Base-by-base conservation (phyloP, 2,113 vertebrate genomes). In the Pampusana beccarii region DNA sequence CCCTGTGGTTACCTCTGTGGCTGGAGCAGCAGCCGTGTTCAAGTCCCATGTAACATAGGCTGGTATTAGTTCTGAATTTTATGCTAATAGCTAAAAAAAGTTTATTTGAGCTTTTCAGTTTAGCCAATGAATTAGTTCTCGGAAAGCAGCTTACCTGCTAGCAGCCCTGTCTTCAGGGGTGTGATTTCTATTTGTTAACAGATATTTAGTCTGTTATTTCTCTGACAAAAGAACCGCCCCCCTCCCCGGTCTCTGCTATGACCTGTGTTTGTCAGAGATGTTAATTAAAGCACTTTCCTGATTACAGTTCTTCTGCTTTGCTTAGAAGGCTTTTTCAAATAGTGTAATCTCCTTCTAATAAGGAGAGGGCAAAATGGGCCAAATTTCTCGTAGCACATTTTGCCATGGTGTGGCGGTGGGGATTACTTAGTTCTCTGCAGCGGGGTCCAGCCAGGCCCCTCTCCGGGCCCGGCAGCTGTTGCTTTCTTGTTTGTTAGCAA, bases 391-490 rank as follows among this genome's bases (percentile, higher is more conserved):
- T 29, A 38, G 46, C 31, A 14, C 2, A 0, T 69, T 78, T 86
- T 79, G 48, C 74, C 36, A 4, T 20, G 24, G n/a, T 20, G 34
- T 18, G 44, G 44, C 19, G n/a, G 38, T 34, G 38, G 7, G 21
- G 34, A 42, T 67, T 86, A 56, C 65, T 73, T 33, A 57, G 31
- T 64, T 51, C 29, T 50, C 14, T 74, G 54, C 88, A 85, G 85
- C 91, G 91, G 83, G 46, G 53, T 64, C 34, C 83, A 79, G 57
- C 13, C 73, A 64, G 60, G 28, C 29, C 53, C 48, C 44, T 88
- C 18, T 82, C 23, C 5, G 10, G 89, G 61, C 53, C 34, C 60
- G 60, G 70, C 91, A 97, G 89, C 74, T 95, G 91, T 36, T 90
- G 73, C 87, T 91, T 91, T 91, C 89, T 80, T 82, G 56, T 51